Evolutionary conservation across 2,797 vertebrate species (phyloP), one percentile per base, ranked within the genome.

Genomic region (Poecilia wingei): DNA sequence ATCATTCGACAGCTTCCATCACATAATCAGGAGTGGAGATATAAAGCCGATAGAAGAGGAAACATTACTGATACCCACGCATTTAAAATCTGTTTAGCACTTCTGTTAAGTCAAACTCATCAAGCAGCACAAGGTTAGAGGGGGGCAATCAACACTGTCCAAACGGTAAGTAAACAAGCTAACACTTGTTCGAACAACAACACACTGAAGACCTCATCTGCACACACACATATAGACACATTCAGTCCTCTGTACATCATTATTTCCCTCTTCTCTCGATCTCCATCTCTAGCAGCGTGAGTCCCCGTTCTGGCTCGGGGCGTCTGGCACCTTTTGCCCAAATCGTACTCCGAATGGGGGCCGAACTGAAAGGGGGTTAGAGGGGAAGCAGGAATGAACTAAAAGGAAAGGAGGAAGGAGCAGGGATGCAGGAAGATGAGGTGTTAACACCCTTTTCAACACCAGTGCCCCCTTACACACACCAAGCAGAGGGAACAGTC

Each of bases 381-480:
- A 71, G 82, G 84, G 82, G 84, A 31, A 70, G 51, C n/a, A 73
- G 49, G 51, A 64, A 77, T 73, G 83, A 74, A 86, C 89, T 76
- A 80, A 89, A 88, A 79, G 84, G 59, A 79, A 82, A 78, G 84
- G 84, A 86, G 78, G 88, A 88, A 78, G 82, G 84, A 88, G 89
- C 64, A 80, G 84, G 86, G 81, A 88, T 79, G 86, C 82, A 85
- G 87, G 79, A 87, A 89, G 89, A 91, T 87, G 88, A 93, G 92
- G 92, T 90, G 93, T 91, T 92, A 94, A 94, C 94, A 95, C 94
- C 90, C 91, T 94, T 87, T 92, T 92, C 91, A 88, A 92, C 92
- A 92, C 92, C 91, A 90, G 84, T 88, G 86, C 89, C 87, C 82
- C 88, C 82, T 82, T 28, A 28, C 83, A 85, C 86, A 83, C 77